These are phyloP conservation scores for Grammomys surdaster DNA, from an alignment of 2,113 vertebrate species.

Conservation along the genomic window DNA sequence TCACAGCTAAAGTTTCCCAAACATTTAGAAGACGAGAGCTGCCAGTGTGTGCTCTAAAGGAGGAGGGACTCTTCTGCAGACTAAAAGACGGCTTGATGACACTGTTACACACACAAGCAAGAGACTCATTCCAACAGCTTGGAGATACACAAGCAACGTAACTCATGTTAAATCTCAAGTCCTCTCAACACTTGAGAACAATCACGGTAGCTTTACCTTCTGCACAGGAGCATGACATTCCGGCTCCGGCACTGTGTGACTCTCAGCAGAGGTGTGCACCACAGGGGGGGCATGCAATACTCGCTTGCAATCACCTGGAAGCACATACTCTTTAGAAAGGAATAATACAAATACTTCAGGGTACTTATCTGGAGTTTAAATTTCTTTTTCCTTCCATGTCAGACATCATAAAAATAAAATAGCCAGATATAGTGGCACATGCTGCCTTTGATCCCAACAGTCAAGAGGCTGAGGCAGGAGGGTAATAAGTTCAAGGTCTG, in stretches of 20 bases:
- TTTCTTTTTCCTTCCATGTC: background rate
- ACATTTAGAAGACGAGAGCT: background rate
- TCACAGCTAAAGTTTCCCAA: background rate
- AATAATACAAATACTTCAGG: conserved; percentile 47
- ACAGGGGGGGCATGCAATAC: background rate
- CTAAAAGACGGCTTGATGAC: background rate
- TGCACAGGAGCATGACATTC: conserved; percentile 65
- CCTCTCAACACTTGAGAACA: conserved; percentile 24
- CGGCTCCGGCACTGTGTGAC: conserved; percentile 32
- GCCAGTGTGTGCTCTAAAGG: background rate
- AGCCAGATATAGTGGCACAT: background rate
- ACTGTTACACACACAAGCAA: background rate
- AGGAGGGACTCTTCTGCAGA: background rate
- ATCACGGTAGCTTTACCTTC: conserved; percentile 80
- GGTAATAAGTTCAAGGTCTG: background rate
- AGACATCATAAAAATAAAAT: conserved; percentile 57
- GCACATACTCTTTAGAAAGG: conserved; percentile 65
- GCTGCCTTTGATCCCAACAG: background rate
- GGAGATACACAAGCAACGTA: background rate
- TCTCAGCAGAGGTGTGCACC: conserved; percentile 45
- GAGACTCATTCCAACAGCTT: background rate
- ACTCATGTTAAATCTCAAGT: conserved; percentile 39
- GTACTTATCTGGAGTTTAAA: conserved; percentile 37
- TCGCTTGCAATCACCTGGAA: conserved; percentile 69
- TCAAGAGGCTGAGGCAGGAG: background rate